Evolutionary conservation across 1,140 invertebrate species (phyloP).

Genomic region (Tribolium castaneum): DNA sequence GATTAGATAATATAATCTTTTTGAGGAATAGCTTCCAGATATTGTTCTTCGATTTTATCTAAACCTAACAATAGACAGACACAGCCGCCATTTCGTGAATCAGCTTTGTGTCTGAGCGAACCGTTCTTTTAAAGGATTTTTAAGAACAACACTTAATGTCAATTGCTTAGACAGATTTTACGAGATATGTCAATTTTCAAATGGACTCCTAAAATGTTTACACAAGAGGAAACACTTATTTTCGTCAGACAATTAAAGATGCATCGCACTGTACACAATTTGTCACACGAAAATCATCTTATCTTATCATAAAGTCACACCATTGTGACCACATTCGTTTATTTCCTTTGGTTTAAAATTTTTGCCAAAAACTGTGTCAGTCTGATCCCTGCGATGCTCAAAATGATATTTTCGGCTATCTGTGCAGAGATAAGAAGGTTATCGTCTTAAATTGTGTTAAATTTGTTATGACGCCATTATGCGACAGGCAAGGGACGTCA

Average conservation of each 20-base stretch:
- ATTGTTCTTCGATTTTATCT: conserved; percentile 20
- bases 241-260: too few species aligned
- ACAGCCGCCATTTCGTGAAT: conserved; percentile 1
- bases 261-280: too few species aligned
- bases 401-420: conserved; percentile 2
- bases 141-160: neutral
- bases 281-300: neutral
- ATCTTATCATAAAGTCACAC: neutral
- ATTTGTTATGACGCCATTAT: neutral
- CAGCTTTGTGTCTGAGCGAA: neutral
- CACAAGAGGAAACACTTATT: too few species aligned
- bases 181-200: neutral
- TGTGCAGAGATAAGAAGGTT: conserved; percentile 25
- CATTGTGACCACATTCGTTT: neutral
- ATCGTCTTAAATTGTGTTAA: conserved; percentile 1
- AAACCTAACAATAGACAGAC: neutral
- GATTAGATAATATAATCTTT: conserved; percentile 25
- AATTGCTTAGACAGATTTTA: neutral
- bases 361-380: neutral
- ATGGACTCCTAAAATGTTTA: too few species aligned
- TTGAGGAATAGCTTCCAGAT: neutral
- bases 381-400: neutral
- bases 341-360: neutral
- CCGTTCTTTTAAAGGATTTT: neutral
- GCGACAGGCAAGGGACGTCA: neutral